These are phyloP conservation scores for Typhlomys cinereus DNA, from an alignment of 2,113 vertebrate species.

Conservation along the genomic window DNA sequence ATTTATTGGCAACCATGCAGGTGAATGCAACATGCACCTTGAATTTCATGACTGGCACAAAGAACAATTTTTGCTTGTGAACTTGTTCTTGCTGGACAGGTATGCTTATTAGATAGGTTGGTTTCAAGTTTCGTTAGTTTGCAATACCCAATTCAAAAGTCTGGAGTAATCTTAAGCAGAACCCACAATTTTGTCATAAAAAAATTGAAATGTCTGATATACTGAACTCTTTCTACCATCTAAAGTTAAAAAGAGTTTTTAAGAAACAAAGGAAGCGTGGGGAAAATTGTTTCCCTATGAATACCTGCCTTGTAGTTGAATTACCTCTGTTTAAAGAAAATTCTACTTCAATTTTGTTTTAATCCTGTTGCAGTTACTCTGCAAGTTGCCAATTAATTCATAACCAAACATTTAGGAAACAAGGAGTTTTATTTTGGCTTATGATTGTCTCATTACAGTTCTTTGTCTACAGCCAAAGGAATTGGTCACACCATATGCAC, in stretches of 20 bases:
- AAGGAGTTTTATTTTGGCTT: too few species aligned
- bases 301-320: constrained; percentile 20
- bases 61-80: background rate
- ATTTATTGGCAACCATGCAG: too few species aligned
- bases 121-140: background rate
- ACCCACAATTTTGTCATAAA: background rate
- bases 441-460: too few species aligned
- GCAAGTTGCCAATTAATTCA: too few species aligned
- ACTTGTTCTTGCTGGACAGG: background rate
- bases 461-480: too few species aligned
- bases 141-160: background rate
- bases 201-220: background rate
- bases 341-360: background rate
- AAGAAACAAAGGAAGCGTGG: background rate
- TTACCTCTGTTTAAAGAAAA: background rate
- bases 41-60: too few species aligned
- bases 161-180: background rate
- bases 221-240: background rate
- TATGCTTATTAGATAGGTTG: background rate
- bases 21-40: too few species aligned
- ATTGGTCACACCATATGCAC: too few species aligned
- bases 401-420: too few species aligned
- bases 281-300: background rate
- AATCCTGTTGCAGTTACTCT: background rate
- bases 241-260: background rate